phyloP scores from a whole-genome alignment of 1,140 invertebrate genomes.

The Lepidurus packardi region DNA sequence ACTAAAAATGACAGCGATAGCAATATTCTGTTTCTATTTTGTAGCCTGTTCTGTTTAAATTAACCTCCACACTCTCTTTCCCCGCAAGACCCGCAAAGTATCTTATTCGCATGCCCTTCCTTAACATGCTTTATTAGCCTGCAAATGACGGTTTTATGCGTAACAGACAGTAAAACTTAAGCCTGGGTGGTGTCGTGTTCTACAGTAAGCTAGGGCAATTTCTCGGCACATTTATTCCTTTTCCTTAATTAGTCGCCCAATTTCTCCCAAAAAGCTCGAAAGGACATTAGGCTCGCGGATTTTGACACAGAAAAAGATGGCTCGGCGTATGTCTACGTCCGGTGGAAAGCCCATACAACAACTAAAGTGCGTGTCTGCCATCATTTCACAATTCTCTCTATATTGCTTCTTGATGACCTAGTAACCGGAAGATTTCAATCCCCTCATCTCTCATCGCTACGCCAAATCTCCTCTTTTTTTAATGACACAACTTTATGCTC shows the following conservation, averaged over 20 bases:
- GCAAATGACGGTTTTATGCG: not conserved
- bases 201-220: not conserved
- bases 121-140: not conserved
- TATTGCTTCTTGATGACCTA: not conserved
- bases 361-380: too few species aligned
- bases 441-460: not conserved
- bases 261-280: not conserved
- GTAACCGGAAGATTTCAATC: not conserved
- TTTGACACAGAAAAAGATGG: not conserved
- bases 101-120: not conserved
- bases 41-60: not conserved
- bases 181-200: not conserved
- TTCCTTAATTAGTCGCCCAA: not conserved
- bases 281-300: not conserved
- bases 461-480: not conserved
- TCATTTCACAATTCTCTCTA: too few species aligned
- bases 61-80: not conserved
- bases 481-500: not conserved
- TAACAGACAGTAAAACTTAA: constrained; percentile 1
- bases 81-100: not conserved
- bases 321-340: too few species aligned
- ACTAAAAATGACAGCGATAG: not conserved
- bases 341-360: too few species aligned
- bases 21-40: not conserved
- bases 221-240: not conserved